Evolutionary conservation across 2,888 invertebrate species (phyloP).

Genomic region (Clostera curtula): DNA sequence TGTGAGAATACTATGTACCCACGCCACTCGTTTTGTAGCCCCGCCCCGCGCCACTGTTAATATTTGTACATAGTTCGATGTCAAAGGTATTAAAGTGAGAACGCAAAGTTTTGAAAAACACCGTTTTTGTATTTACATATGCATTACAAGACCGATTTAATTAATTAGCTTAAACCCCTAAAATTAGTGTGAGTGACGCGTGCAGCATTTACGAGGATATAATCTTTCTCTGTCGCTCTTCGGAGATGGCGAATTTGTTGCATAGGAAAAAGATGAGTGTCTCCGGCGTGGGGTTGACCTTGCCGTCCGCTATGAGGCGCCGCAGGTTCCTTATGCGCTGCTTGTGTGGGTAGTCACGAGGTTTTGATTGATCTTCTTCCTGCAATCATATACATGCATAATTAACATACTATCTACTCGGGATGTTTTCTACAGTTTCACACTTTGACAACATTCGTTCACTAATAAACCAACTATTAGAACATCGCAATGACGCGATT

Average conservation of each 20-base stretch:
- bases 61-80: constrained; percentile 25
- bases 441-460: too few species aligned
- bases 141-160: constrained; percentile 5
- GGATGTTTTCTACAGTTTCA: too few species aligned
- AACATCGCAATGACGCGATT: too few species aligned
- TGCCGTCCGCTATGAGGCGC: constrained; percentile 58
- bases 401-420: too few species aligned
- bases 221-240: constrained; percentile 47
- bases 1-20: constrained; percentile 71
- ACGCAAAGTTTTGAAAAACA: constrained; percentile 55
- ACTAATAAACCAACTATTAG: too few species aligned
- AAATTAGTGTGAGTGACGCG: constrained; percentile 24
- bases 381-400: too few species aligned
- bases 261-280: constrained; percentile 69
- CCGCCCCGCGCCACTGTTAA: constrained; percentile 18
- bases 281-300: constrained; percentile 63
- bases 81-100: constrained; percentile 47
- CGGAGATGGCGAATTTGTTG: constrained; percentile 67
- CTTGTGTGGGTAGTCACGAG: constrained; percentile 76
- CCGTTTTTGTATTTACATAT: constrained; percentile 44
- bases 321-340: constrained; percentile 76
- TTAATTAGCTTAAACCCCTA: constrained; percentile 17
- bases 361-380: constrained; percentile 25
- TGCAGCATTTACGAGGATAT: constrained; percentile 17
- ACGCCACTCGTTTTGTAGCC: constrained; percentile 46